Conservation (phyloP, 2,888 invertebrate genomes). For the Baccha elongata region DNA sequence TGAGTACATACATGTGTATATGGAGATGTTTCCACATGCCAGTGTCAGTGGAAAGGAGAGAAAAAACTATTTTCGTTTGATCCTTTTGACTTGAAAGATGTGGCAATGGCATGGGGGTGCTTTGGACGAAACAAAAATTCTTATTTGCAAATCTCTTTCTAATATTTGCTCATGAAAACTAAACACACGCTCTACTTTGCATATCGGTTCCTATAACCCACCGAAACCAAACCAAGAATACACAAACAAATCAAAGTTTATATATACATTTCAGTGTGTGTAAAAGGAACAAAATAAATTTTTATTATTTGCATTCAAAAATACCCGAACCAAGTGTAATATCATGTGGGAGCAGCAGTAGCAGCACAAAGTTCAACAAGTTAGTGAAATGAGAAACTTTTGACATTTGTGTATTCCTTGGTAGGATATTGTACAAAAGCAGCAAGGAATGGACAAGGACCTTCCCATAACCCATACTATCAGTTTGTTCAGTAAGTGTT, state of each 20-base stretch:
- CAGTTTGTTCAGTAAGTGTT: conserved; percentile 2
- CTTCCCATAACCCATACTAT: not conserved
- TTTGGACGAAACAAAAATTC: conserved; percentile 40
- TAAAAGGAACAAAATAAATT: conserved; percentile 70
- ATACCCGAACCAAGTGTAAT: conserved; percentile 62
- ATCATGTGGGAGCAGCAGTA: conserved; percentile 42
- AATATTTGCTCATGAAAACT: conserved; percentile 65
- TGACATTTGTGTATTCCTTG: no score
- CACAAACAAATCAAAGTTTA: conserved; percentile 53
- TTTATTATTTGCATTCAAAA: conserved; percentile 71
- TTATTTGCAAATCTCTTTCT: conserved; percentile 45
- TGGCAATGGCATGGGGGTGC: not conserved
- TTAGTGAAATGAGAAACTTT: no score
- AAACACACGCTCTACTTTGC: conserved; percentile 46
- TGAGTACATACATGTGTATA: conserved; percentile 7
- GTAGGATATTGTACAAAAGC: no score
- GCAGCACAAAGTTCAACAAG: conserved; percentile 68
- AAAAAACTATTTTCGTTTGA: conserved; percentile 72
- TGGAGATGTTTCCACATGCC: conserved; percentile 33
- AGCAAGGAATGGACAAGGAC: not conserved
- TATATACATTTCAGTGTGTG: conserved; percentile 19
- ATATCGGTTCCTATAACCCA: no score
- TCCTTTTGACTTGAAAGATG: conserved; percentile 38
- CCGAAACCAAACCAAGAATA: conserved; percentile 3
- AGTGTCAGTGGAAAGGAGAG: conserved; percentile 52